Conservation (phyloP, 2,113 vertebrate species). For the Loxodonta africana region DNA sequence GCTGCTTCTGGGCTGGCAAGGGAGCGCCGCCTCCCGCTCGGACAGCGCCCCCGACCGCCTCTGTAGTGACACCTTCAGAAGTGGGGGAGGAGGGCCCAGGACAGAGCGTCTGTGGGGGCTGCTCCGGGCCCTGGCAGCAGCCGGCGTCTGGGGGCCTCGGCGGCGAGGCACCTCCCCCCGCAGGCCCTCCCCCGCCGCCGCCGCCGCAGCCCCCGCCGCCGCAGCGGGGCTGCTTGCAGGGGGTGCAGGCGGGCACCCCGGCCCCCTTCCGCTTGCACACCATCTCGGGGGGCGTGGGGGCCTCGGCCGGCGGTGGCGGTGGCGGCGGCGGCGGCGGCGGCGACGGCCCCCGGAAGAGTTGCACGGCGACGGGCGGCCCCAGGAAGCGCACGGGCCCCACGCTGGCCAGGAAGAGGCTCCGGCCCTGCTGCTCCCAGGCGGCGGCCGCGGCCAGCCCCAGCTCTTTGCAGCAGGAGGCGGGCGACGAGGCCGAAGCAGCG, state of each 20-base stretch:
- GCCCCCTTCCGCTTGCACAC: slow-evolving; percentile 96
- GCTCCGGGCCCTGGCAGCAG: slow-evolving; percentile 86
- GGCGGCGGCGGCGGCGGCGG: slow-evolving; percentile 64
- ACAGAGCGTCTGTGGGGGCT: slow-evolving; percentile 83
- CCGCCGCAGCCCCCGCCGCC: slow-evolving; percentile 84
- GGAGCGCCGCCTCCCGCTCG: slow-evolving; percentile 64
- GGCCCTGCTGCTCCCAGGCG: slow-evolving; percentile 82
- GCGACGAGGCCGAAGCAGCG: slow-evolving; percentile 84
- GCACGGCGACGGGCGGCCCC: slow-evolving; percentile 80
- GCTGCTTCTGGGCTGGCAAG: slow-evolving; percentile 67
- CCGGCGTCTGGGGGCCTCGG: slow-evolving; percentile 83
- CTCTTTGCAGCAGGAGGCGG: slow-evolving; percentile 83
- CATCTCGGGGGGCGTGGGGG: slow-evolving; percentile 91
- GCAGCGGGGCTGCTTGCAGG: slow-evolving; percentile 94
- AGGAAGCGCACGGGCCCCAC: slow-evolving; percentile 84
- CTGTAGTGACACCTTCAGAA: slow-evolving; percentile 62
- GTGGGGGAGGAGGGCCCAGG: slow-evolving; percentile 88
- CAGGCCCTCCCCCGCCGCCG: slow-evolving; percentile 82
- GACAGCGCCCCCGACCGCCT: slow-evolving; percentile 84
- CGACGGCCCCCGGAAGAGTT: slow-evolving; percentile 81
- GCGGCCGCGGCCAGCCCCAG: slow-evolving; percentile 88
- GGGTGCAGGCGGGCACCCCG: slow-evolving; percentile 92
- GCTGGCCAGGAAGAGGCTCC: slow-evolving; percentile 81
- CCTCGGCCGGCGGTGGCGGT: slow-evolving; percentile 76
- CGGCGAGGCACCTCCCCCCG: slow-evolving; percentile 83